A percentile compares a stretch with the other conserved stretches of the same genome.
These are phyloP conservation scores for Semaprochilodus insignis DNA, from an alignment of 2,797 vertebrate species.

Conservation along the genomic window DNA sequence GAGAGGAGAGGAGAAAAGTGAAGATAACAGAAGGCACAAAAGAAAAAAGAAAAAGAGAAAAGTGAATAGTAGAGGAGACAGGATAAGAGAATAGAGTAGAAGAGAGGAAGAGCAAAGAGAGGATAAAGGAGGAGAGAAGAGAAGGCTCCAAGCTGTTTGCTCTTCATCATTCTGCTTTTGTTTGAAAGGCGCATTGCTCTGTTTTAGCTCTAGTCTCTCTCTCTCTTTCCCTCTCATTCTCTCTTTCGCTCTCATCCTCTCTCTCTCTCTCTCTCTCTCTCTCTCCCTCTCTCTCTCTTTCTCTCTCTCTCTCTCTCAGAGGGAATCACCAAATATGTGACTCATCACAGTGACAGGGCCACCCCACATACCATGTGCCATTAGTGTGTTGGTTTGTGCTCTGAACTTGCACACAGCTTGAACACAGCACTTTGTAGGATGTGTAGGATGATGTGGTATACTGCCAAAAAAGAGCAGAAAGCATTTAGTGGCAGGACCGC, in stretches of 20 bases:
- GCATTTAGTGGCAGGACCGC: neutral
- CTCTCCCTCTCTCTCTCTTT: neutral
- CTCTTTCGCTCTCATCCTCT: too few species aligned
- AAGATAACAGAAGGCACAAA: neutral
- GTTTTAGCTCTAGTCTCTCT: constrained; percentile 59
- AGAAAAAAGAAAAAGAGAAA: neutral
- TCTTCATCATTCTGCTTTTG: constrained; percentile 71
- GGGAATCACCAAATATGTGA: constrained; percentile 13
- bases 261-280: neutral
- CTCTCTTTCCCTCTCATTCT: neutral
- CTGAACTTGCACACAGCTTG: too few species aligned
- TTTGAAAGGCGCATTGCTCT: constrained; percentile 72
- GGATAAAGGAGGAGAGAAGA: neutral
- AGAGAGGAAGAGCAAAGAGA: neutral
- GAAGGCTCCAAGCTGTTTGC: constrained; percentile 33
- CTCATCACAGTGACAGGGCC: constrained; percentile 14
- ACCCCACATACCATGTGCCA: neutral
- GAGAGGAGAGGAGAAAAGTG: neutral
- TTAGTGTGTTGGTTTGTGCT: neutral
- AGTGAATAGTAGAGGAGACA: neutral
- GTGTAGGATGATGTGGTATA: too few species aligned
- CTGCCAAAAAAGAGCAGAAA: neutral
- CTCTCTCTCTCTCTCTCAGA: neutral
- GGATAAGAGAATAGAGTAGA: neutral
- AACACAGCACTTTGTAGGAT: too few species aligned